A percentile compares a stretch with the other conserved stretches of the same genome.
These are phyloP conservation scores for Metallyticus violacea DNA, from an alignment of 2,888 invertebrate genomes.

Conservation along the genomic window DNA sequence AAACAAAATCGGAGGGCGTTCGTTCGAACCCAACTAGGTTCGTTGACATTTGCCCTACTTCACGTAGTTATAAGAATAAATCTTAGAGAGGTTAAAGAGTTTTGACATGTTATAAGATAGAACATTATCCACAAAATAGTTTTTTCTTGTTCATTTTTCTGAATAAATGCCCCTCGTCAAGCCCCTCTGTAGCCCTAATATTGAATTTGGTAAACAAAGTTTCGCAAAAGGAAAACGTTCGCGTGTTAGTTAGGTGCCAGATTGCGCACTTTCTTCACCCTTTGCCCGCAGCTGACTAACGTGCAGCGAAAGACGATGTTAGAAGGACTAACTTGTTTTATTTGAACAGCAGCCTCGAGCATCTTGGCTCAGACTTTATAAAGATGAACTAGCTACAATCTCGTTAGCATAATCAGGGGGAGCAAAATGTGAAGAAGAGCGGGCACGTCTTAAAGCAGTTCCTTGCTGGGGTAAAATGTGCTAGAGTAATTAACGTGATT, in stretches of 20 bases:
- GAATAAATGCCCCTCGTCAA: too few relatives aligned
- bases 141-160: too few relatives aligned
- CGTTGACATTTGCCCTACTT: too few relatives aligned
- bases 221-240: not conserved
- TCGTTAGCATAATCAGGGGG: not conserved
- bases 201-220: not conserved
- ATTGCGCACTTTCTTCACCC: not conserved
- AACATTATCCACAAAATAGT: too few relatives aligned
- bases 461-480: not conserved
- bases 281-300: not conserved
- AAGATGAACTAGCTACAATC: not conserved
- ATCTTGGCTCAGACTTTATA: not conserved
- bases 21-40: too few relatives aligned
- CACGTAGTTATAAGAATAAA: too few relatives aligned
- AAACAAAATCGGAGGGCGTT: too few relatives aligned
- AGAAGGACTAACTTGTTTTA: not conserved
- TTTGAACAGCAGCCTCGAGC: not conserved
- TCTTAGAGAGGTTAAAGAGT: too few relatives aligned
- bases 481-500: not conserved
- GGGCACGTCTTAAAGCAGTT: too few relatives aligned
- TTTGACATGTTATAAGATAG: too few relatives aligned
- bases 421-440: not conserved
- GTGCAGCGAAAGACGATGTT: not conserved
- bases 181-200: not conserved
- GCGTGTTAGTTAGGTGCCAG: not conserved